A percentile compares a stretch with the other conserved stretches of the same genome.
These are phyloP conservation scores for Bombus vancouverensis DNA, from an alignment of 1,140 invertebrate species.

Conservation along the genomic window DNA sequence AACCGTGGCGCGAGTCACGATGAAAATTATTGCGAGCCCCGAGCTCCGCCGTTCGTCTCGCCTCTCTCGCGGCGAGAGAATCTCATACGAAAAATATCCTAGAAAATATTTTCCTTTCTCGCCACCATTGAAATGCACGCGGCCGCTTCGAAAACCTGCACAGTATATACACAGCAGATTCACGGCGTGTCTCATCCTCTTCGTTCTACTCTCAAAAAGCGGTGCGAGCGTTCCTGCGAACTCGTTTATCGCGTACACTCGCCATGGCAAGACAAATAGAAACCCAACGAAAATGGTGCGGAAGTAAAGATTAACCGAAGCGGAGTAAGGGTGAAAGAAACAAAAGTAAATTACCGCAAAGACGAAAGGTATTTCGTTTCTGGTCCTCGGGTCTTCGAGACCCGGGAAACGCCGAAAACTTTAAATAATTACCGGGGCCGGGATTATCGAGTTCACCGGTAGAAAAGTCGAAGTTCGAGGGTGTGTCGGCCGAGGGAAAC, in stretches of 20 bases:
- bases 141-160: neutral
- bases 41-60: neutral
- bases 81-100: slow-evolving; percentile 33
- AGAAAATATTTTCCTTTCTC: slow-evolving; percentile 21
- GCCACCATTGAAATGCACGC: neutral
- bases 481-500: slow-evolving; percentile 41
- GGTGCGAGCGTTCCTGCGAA: too few species aligned
- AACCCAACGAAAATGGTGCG: neutral
- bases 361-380: slow-evolving; percentile 34
- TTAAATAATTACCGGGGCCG: slow-evolving; percentile 66
- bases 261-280: neutral
- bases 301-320: neutral
- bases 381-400: neutral
- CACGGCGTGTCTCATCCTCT: neutral
- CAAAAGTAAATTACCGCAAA: slow-evolving; percentile 48
- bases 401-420: slow-evolving; percentile 60
- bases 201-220: neutral
- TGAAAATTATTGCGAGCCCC: slow-evolving; percentile 49
- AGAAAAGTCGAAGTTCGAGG: slow-evolving; percentile 57
- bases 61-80: neutral
- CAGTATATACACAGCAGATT: neutral
- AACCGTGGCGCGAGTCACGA: slow-evolving; percentile 36
- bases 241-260: too few species aligned
- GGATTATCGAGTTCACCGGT: slow-evolving; percentile 70
- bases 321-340: slow-evolving; percentile 12